Conservation (phyloP, 1,140 invertebrate species). For the Heliconius eleuchia region DNA sequence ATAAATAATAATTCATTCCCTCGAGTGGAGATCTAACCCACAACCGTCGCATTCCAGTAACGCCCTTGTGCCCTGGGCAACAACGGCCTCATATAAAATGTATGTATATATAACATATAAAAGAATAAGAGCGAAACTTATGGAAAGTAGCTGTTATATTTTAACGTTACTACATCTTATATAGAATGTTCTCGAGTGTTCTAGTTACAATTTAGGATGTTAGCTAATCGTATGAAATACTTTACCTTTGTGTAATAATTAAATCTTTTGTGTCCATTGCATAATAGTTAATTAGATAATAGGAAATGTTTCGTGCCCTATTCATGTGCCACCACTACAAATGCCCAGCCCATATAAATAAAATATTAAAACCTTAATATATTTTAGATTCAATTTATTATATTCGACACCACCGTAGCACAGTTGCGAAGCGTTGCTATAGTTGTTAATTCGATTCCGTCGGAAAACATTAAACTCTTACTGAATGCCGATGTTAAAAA, state of each 20-base stretch:
- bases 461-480: too few species aligned
- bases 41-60: too few species aligned
- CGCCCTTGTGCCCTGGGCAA: too few species aligned
- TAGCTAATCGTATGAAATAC: background rate
- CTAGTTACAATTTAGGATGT: background rate
- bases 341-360: background rate
- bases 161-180: conserved; percentile 1
- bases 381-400: too few species aligned
- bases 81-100: too few species aligned
- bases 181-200: background rate
- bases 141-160: background rate
- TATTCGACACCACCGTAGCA: too few species aligned
- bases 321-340: background rate
- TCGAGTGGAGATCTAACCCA: too few species aligned
- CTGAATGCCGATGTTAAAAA: too few species aligned
- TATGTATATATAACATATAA: background rate
- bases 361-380: too few species aligned
- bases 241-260: conserved; percentile 9
- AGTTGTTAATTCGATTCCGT: too few species aligned
- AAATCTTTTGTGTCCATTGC: background rate
- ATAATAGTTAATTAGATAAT: background rate
- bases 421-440: too few species aligned
- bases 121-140: background rate
- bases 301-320: background rate
- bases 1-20: too few species aligned